A percentile compares a stretch with the other conserved stretches of the same genome.
Evolutionary conservation across 2,113 vertebrate species (phyloP).

Genomic region (Todiramphus chloris): DNA sequence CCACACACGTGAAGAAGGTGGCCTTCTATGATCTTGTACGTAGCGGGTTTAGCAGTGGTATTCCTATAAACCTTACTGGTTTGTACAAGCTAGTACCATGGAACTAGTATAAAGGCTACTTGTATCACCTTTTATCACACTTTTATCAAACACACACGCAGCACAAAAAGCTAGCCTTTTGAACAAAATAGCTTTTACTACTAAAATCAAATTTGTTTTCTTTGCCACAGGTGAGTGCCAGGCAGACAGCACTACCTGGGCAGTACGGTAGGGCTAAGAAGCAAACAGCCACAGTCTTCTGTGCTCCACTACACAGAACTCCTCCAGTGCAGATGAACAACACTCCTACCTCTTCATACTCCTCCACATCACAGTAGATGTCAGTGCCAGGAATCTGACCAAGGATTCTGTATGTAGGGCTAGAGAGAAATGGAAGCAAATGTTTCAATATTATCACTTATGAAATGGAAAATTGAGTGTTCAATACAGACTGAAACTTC

Average conservation of each 20-base stretch:
- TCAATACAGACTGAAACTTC: neutral
- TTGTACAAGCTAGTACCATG: neutral
- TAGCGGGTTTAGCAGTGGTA: neutral
- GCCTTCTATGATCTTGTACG: neutral
- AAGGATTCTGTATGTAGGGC: constrained; percentile 86
- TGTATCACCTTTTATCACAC: neutral
- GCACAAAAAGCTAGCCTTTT: neutral
- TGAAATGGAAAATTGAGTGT: neutral
- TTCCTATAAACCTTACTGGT: neutral
- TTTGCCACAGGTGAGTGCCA: neutral
- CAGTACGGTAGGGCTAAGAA: neutral
- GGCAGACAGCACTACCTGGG: neutral
- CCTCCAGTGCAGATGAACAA: neutral
- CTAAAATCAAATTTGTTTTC: neutral
- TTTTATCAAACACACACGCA: neutral
- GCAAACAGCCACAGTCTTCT: neutral
- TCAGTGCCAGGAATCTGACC: constrained; percentile 86
- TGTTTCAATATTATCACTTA: neutral
- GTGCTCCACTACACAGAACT: neutral
- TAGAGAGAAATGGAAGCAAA: constrained; percentile 62
- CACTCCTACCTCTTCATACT: constrained; percentile 88
- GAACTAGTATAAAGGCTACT: neutral
- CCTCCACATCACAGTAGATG: constrained; percentile 87
- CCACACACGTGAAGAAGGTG: neutral
- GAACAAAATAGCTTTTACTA: neutral